Evolutionary conservation across 2,888 invertebrate species (phyloP).

Genomic region (Mimumesa dahlbomi): DNA sequence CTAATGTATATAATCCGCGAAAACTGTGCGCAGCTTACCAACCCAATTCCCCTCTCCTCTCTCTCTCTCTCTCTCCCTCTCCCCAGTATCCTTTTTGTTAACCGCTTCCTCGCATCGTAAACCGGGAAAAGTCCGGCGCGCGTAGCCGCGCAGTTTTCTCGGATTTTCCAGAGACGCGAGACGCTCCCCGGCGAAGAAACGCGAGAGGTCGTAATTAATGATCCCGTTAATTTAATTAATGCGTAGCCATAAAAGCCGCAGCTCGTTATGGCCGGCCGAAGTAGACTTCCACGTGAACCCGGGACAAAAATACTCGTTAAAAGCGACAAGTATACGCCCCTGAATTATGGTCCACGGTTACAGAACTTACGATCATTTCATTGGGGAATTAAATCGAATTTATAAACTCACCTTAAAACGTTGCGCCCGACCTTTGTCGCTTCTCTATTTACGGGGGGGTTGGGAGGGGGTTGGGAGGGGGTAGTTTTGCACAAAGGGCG

Average conservation of each 20-base stretch:
- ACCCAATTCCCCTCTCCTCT: too few relatives aligned
- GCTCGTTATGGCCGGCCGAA: constrained; percentile 31
- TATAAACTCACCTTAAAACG: neutral
- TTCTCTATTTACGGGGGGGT: too few relatives aligned
- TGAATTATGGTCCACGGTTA: neutral
- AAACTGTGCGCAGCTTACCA: too few relatives aligned
- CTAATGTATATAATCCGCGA: too few relatives aligned
- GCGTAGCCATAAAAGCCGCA: constrained; percentile 41
- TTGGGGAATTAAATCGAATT: neutral
- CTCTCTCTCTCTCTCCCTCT: too few relatives aligned
- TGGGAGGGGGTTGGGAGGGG: too few relatives aligned
- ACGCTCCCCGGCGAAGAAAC: constrained; percentile 15
- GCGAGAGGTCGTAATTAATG: constrained; percentile 52
- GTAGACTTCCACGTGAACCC: constrained; percentile 9
- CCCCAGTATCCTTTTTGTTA: too few relatives aligned
- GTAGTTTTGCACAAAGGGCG: too few relatives aligned
- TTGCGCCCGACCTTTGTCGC: too few relatives aligned
- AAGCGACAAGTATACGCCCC: constrained; percentile 3
- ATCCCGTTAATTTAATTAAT: constrained; percentile 64
- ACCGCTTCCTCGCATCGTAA: neutral
- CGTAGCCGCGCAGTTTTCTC: constrained; percentile 2
- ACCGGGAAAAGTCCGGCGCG: neutral
- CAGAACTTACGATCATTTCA: neutral
- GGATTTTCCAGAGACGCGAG: constrained; percentile 38
- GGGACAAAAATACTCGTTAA: constrained; percentile 22